phyloP scores from a whole-genome alignment of 2,113 vertebrate species.

The Aegotheles bennettii region DNA sequence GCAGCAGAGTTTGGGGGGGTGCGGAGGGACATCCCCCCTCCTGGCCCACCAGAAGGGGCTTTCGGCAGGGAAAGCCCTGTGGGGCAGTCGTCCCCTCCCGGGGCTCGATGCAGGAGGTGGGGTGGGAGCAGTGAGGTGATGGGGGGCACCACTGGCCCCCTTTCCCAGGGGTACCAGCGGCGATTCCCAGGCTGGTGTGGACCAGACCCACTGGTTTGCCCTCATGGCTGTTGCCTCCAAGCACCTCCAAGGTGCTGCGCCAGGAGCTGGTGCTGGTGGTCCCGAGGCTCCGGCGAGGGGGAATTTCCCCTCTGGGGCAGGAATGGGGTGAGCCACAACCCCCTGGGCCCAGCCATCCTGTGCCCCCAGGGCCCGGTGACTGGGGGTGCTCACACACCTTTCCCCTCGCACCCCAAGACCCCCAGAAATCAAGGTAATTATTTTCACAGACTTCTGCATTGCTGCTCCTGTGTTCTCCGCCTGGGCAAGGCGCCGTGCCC shows the following conservation, averaged over 20 bases:
- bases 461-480: not conserved
- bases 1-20: not conserved
- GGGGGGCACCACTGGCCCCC: fast-evolving
- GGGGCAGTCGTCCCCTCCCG: not conserved
- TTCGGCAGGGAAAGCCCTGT: not conserved
- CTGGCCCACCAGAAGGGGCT: not conserved
- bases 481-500: not conserved
- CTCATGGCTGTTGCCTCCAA: too few species aligned
- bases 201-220: too few species aligned
- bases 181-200: fast-evolving
- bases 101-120: not conserved
- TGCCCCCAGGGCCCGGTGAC: too few species aligned
- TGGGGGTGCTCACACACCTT: too few species aligned
- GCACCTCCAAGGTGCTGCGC: too few species aligned
- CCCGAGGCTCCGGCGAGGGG: too few species aligned
- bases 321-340: too few species aligned
- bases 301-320: too few species aligned
- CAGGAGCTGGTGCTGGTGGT: too few species aligned
- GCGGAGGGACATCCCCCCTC: not conserved
- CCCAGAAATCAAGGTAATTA: not conserved
- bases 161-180: fast-evolving
- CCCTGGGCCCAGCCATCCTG: too few species aligned
- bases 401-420: too few species aligned
- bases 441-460: not conserved
- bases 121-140: not conserved